phyloP scores from a whole-genome alignment of 2,113 vertebrate genomes.

The Actenoides hombroni region DNA sequence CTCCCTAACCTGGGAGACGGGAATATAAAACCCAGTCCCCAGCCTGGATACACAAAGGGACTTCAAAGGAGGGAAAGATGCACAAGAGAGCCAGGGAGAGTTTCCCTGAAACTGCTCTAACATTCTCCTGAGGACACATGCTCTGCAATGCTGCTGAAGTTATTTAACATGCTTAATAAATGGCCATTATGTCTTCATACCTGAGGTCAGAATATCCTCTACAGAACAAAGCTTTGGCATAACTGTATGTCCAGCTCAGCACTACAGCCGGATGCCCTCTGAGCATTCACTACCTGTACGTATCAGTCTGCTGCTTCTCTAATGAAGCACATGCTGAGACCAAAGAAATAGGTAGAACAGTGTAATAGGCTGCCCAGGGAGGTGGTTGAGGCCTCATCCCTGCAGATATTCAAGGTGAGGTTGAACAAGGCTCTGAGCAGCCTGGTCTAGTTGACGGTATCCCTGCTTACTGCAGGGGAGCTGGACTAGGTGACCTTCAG shows the following conservation, averaged over 20 bases:
- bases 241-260: not conserved
- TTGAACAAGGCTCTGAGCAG: too few relatives aligned
- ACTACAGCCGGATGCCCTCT: not conserved
- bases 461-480: too few relatives aligned
- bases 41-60: not conserved
- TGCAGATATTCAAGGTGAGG: too few relatives aligned
- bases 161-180: not conserved
- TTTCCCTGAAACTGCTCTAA: not conserved
- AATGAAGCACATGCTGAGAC: not conserved
- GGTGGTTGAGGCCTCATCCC: too few relatives aligned
- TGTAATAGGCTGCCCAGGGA: too few relatives aligned
- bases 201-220: not conserved
- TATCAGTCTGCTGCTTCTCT: rapidly evolving
- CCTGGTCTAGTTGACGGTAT: too few relatives aligned
- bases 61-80: not conserved
- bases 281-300: not conserved
- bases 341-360: not conserved
- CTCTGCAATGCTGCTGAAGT: not conserved
- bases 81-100: not conserved
- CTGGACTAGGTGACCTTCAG: too few relatives aligned
- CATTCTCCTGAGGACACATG: not conserved
- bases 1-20: not conserved
- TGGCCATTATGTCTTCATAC: not conserved
- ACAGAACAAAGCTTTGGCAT: not conserved
- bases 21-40: not conserved